Percentiles rank a stretch among this genome's conserved stretches.
phyloP scores from a whole-genome alignment of 2,797 vertebrate genomes.

The Echeneis naucrates region DNA sequence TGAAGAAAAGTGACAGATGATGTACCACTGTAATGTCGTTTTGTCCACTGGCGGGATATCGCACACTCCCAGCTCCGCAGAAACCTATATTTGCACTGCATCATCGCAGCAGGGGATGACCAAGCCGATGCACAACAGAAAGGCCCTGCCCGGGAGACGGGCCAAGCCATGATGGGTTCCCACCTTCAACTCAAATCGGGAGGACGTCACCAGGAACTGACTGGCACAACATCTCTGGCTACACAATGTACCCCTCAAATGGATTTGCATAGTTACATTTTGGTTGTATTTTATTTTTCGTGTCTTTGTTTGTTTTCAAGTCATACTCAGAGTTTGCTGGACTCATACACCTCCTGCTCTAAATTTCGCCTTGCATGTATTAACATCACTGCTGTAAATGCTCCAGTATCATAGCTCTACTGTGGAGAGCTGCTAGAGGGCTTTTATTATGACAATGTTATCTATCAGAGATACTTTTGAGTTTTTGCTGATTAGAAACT shows the following conservation, averaged over 20 bases:
- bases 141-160: constrained; percentile 16
- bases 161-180: constrained; percentile 34
- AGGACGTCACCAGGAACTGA: constrained; percentile 36
- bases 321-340: not conserved
- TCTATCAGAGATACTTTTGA: not conserved
- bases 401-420: constrained; percentile 38
- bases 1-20: constrained; percentile 25
- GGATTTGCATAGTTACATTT: constrained; percentile 17
- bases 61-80: constrained; percentile 14
- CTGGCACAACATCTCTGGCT: constrained; percentile 17
- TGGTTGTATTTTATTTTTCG: not conserved
- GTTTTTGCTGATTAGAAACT: constrained; percentile 2
- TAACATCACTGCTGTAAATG: not conserved
- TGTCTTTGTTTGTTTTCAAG: not conserved
- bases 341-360: not conserved
- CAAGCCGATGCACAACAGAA: constrained; percentile 39
- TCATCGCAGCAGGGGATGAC: constrained; percentile 33
- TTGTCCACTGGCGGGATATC: constrained; percentile 30
- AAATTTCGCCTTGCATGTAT: constrained; percentile 8
- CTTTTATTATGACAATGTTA: constrained; percentile 10
- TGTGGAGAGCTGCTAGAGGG: constrained; percentile 5
- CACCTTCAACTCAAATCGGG: constrained; percentile 16
- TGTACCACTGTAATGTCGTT: constrained; percentile 32
- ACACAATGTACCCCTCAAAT: constrained; percentile 13
- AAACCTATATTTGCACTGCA: constrained; percentile 39